Evolutionary conservation across 2,888 invertebrate species (phyloP).

Genomic region (Dryadula phaetusa): DNA sequence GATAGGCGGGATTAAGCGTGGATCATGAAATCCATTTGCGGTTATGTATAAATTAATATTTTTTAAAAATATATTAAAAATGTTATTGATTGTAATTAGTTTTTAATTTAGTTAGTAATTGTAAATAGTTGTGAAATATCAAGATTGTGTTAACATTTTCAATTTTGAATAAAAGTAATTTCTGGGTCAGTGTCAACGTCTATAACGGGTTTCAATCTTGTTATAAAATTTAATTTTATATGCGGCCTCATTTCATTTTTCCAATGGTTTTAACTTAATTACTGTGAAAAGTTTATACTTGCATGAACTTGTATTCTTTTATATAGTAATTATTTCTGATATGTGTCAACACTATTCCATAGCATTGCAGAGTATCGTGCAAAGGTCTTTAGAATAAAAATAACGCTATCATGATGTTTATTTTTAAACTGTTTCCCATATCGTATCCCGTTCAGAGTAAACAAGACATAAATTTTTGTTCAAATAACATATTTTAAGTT

Average conservation of each 20-base stretch:
- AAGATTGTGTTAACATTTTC: not conserved
- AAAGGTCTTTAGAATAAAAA: not conserved
- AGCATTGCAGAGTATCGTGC: not conserved
- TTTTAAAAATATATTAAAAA: too few relatives aligned
- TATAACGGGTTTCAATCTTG: constrained; percentile 10
- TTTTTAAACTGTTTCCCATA: constrained; percentile 7
- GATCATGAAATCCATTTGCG: too few relatives aligned
- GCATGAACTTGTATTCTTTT: not conserved
- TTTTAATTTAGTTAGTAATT: not conserved
- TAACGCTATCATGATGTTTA: not conserved
- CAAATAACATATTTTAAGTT: constrained; percentile 1
- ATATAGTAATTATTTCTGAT: not conserved
- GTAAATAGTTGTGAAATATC: constrained; percentile 3
- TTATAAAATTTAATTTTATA: not conserved
- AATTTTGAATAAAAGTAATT: constrained; percentile 26
- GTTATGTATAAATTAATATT: too few relatives aligned
- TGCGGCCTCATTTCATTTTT: not conserved
- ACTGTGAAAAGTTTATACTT: not conserved
- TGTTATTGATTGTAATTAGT: too few relatives aligned
- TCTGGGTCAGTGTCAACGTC: constrained; percentile 41
- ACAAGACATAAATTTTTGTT: not conserved
- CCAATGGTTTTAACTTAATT: not conserved
- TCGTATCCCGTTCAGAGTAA: constrained; percentile 7
- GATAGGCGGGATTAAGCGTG: too few relatives aligned
- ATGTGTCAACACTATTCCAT: not conserved